Conservation (phyloP, 92 coral and sea anemone species). For the Epizoanthus illoricatus region DNA sequence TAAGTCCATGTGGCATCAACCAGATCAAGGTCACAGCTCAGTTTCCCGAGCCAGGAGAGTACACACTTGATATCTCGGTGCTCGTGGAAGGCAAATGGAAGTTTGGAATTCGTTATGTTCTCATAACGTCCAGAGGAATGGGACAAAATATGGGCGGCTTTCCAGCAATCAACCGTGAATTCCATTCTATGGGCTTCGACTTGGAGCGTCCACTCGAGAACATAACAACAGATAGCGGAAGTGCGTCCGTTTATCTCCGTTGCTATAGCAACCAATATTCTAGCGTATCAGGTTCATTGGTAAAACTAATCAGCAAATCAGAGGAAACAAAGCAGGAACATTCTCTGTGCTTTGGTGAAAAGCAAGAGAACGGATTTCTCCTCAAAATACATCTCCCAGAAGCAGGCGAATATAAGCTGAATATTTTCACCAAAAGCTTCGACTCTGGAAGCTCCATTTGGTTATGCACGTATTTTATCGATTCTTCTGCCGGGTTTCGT, state of each 20-base stretch:
- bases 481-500: slow-evolving; percentile 56
- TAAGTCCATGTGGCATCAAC: slow-evolving; percentile 45
- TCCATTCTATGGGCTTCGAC: slow-evolving; percentile 70
- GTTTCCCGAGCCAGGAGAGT: slow-evolving; percentile 79
- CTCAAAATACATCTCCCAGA: slow-evolving; percentile 72
- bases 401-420: slow-evolving; percentile 70
- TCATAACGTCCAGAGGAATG: slow-evolving; percentile 69
- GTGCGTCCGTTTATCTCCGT: slow-evolving; percentile 51
- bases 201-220: slow-evolving; percentile 64
- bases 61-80: slow-evolving; percentile 55
- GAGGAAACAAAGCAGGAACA: slow-evolving; percentile 56
- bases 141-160: slow-evolving; percentile 81
- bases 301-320: slow-evolving; percentile 39
- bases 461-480: slow-evolving; percentile 69
- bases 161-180: slow-evolving; percentile 58
- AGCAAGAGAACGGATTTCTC: slow-evolving; percentile 48
- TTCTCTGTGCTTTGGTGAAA: slow-evolving; percentile 53
- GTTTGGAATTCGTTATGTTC: slow-evolving; percentile 66
- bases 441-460: slow-evolving; percentile 47
- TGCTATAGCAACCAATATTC: slow-evolving; percentile 51
- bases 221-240: slow-evolving; percentile 67
- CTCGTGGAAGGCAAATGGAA: slow-evolving; percentile 62
- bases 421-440: slow-evolving; percentile 55
- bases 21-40: slow-evolving; percentile 55
- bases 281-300: slow-evolving; percentile 49